A percentile compares a stretch with the other conserved stretches of the same genome.
Conservation (phyloP, 2,797 vertebrate genomes). For the Coregonus sp. region DNA sequence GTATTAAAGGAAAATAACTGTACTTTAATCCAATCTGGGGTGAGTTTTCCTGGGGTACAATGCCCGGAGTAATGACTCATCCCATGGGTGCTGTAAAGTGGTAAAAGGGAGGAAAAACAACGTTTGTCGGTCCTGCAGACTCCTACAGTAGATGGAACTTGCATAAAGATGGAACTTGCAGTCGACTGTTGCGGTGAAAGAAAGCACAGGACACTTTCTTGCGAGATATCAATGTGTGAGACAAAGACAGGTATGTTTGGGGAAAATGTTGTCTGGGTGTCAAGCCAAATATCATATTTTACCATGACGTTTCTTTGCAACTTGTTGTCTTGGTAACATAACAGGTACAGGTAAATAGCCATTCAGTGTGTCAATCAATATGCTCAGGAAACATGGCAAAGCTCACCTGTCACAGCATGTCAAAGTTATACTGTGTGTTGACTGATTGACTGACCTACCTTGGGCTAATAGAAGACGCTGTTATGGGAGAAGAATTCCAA, state of each 20-base stretch:
- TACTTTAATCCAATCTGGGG: neutral
- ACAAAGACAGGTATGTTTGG: neutral
- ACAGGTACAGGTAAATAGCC: conserved; percentile 26
- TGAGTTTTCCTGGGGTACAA: neutral
- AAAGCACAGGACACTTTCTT: neutral
- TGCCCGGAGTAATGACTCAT: neutral
- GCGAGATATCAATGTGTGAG: neutral
- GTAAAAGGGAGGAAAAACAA: neutral
- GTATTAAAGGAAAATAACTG: neutral
- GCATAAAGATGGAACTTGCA: neutral
- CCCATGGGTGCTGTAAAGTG: neutral
- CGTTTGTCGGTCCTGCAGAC: neutral
- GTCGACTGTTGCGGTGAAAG: neutral
- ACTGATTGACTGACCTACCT: neutral
- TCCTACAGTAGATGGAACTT: neutral
- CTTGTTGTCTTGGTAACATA: conserved; percentile 37
- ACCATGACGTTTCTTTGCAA: neutral
- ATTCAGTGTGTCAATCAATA: neutral
- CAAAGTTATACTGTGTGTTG: neutral
- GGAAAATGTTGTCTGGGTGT: conserved; percentile 18
- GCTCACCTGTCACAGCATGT: neutral
- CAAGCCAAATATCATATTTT: conserved; percentile 10
- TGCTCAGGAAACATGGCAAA: conserved; percentile 1
- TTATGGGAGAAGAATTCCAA: neutral
- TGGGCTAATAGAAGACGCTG: neutral